These are phyloP conservation scores for Brevimyrus niger DNA, from an alignment of 2,113 vertebrate species.

Conservation along the genomic window DNA sequence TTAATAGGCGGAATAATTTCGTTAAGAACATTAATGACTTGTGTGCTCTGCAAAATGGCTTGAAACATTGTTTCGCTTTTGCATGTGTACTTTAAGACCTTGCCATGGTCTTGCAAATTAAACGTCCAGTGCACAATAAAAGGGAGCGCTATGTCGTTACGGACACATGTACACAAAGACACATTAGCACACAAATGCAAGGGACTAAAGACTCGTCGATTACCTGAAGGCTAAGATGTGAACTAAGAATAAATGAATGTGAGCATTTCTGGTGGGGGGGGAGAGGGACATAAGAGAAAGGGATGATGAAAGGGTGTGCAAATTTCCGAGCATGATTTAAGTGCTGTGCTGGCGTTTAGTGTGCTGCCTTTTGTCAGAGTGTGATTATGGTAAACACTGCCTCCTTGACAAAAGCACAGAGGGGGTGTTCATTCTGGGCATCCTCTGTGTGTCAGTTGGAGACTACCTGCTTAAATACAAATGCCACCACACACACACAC, in stretches of 20 bases:
- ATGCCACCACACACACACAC: not conserved
- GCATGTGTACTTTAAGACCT: not conserved
- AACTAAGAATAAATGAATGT: not conserved
- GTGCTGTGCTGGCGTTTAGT: not conserved
- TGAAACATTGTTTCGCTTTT: not conserved
- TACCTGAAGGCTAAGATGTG: not conserved
- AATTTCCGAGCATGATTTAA: slow-evolving; percentile 7
- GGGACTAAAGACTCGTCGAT: not conserved
- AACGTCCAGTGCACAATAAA: not conserved
- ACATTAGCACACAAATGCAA: not conserved
- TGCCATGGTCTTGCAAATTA: not conserved
- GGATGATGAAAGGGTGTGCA: slow-evolving; percentile 34
- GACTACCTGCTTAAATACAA: slow-evolving; percentile 31
- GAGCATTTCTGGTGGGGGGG: not conserved
- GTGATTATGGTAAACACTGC: slow-evolving; percentile 28
- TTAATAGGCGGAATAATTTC: not conserved
- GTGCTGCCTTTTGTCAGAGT: slow-evolving; percentile 28
- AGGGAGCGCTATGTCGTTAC: not conserved
- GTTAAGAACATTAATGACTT: not conserved
- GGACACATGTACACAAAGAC: not conserved
- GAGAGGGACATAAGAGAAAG: not conserved
- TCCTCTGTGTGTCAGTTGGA: slow-evolving; percentile 24
- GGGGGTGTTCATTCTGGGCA: slow-evolving; percentile 26
- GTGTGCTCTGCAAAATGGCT: not conserved
- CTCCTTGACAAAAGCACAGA: slow-evolving; percentile 31